Conservation (phyloP, 2,888 invertebrate species). For the Plebejus melissa region DNA sequence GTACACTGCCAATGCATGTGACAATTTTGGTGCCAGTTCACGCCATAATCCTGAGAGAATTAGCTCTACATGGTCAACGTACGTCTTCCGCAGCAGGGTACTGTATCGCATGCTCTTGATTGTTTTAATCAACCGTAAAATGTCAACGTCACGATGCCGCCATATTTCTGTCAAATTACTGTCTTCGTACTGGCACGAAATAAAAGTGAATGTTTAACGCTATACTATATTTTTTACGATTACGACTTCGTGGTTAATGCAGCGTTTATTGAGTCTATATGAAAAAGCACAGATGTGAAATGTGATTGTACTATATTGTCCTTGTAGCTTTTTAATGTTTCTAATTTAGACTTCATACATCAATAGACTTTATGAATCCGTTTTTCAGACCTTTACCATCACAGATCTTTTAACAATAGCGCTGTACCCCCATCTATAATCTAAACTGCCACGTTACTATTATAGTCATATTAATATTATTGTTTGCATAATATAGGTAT, state of each 20-base stretch:
- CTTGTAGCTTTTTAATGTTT: background rate
- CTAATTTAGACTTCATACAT: no score
- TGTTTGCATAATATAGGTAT: no score
- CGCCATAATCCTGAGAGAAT: background rate
- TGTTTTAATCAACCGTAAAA: slow-evolving; percentile 24
- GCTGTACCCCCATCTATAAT: no score
- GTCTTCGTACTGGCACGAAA: slow-evolving; percentile 15
- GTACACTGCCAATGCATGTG: no score
- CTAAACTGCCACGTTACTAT: no score
- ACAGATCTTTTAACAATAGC: no score
- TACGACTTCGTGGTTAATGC: background rate
- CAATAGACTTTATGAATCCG: background rate
- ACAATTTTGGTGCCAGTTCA: background rate
- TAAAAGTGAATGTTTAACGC: background rate
- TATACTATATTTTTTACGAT: background rate
- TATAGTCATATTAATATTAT: no score
- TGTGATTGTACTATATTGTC: no score
- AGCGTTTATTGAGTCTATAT: background rate
- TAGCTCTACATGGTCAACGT: background rate
- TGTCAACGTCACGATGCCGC: slow-evolving; percentile 30
- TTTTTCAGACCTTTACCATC: no score
- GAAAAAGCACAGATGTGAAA: background rate
- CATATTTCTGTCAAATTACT: slow-evolving; percentile 11
- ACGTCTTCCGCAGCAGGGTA: background rate
- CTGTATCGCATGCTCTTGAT: slow-evolving; percentile 15